Evolutionary conservation across 2,888 invertebrate genomes (phyloP).

Genomic region (Pomacea canaliculata): DNA sequence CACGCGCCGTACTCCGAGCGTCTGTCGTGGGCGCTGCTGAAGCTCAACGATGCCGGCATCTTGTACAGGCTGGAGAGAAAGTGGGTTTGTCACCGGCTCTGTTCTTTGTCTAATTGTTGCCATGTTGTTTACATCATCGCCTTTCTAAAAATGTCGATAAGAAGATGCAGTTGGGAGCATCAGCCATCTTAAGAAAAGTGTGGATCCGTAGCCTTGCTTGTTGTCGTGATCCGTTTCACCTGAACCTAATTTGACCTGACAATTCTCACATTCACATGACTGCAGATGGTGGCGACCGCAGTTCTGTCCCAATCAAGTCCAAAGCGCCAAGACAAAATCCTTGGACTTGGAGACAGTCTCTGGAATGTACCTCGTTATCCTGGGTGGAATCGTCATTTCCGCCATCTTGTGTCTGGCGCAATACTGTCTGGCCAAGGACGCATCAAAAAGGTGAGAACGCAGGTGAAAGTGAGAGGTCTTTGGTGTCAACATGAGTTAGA

Average conservation of each 20-base stretch:
- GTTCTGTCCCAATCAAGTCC: conserved; percentile 54
- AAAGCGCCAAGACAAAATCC: conserved; percentile 58
- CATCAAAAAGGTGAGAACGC: conserved; percentile 5
- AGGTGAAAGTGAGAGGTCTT: neutral
- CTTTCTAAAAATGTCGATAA: too few species aligned
- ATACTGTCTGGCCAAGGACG: conserved; percentile 27
- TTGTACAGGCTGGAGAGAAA: conserved; percentile 57
- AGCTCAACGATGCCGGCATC: conserved; percentile 57
- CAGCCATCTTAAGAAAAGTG: too few species aligned
- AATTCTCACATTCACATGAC: neutral
- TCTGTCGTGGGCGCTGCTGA: conserved; percentile 55
- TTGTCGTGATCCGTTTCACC: too few species aligned
- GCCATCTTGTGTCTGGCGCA: conserved; percentile 47
- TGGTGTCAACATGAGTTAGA: too few species aligned
- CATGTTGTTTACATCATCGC: neutral
- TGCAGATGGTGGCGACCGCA: conserved; percentile 61
- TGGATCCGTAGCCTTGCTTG: too few species aligned
- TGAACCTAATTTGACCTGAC: too few species aligned
- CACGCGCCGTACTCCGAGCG: conserved; percentile 54
- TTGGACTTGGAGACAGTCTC: conserved; percentile 59
- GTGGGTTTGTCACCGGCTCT: conserved; percentile 44
- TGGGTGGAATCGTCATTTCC: conserved; percentile 51
- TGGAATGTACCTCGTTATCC: conserved; percentile 60
- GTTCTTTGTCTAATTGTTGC: neutral
- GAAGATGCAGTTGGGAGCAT: too few species aligned